Base-by-base conservation (phyloP, 2,113 vertebrate genomes). In the Carollia perspicillata region DNA sequence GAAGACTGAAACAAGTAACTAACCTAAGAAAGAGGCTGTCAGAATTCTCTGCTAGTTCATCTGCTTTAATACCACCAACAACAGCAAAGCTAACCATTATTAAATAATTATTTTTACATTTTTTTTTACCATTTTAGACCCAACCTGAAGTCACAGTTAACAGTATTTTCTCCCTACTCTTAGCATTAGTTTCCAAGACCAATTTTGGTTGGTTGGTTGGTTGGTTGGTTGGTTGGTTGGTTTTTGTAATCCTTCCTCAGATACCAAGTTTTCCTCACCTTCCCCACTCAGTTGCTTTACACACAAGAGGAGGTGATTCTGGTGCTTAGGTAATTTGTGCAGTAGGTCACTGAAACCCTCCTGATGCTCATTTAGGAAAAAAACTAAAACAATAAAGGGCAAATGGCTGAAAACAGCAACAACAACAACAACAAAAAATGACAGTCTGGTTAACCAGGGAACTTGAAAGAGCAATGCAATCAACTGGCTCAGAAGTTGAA, bases 391-490 rank as follows among this genome's bases (percentile, higher is more conserved):
- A 90, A 93, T 22, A 55, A 92, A 89, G 85, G 47, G 37, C 65
- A 90, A 96, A 90, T 65, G 63, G 28, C 60, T 2, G 2, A 63
- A 63, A 93, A 79, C 44, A 55, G 22, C 51, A 55, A 22, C 49
- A 75, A 58, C 49, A 53, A 78, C 49, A 88, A 85, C 86, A 85
- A n/a, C n/a, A n/a, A n/a, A 85, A 69, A 95, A 71, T 26, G 63
- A 49, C 90, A 93, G 49, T 47, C 63, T 85, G 81, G 23, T 94
- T 96, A 95, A 83, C 90, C 69, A 83, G 26, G 87, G 95, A 96
- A 90, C 86, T 96, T 92, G 28, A 93, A 96, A 90, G 11, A 97
- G 94, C 97, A 97, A 95, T 89, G 65, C 93, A 94, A 96, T 97
- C 97, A 97, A 94, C 96, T 95, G 71, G 42, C 81, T 91, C 84